Evolutionary conservation across 2,113 vertebrate genomes (phyloP).

Genomic region (Prinia subflava): DNA sequence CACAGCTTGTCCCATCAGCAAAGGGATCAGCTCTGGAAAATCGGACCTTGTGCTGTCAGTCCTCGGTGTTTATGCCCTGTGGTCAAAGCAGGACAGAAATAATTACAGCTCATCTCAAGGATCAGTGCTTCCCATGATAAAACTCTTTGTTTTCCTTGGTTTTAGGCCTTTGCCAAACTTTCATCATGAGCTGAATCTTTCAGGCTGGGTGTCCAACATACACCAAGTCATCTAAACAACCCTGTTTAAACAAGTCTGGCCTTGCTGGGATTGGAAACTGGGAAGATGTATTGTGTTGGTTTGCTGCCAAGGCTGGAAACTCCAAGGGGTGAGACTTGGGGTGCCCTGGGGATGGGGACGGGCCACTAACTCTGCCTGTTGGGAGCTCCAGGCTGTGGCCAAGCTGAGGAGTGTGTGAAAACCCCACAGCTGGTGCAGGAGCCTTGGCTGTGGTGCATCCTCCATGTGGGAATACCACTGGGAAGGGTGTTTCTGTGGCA

Average conservation of each 20-base stretch:
- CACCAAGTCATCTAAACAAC: not conserved
- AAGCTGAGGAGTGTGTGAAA: not conserved
- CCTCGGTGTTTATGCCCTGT: rapidly evolving
- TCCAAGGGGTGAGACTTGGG: not conserved
- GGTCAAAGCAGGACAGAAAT: not conserved
- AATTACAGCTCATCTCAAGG: not conserved
- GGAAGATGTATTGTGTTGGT: not conserved
- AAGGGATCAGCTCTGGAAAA: not conserved
- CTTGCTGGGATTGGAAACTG: not conserved
- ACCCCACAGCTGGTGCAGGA: rapidly evolving
- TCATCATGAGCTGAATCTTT: not conserved
- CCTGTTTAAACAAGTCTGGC: not conserved
- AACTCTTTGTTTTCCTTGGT: not conserved
- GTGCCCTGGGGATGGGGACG: not conserved
- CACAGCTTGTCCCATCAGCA: rapidly evolving
- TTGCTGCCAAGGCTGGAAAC: not conserved
- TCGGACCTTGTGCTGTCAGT: rapidly evolving
- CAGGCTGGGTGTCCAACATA: not conserved
- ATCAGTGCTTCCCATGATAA: not conserved
- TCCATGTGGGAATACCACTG: rapidly evolving
- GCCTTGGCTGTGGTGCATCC: not conserved
- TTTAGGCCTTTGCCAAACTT: not conserved
- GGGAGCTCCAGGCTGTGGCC: not conserved
- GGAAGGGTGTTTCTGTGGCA: not conserved
- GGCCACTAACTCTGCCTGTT: rapidly evolving